phyloP scores from a whole-genome alignment of 92 coral and sea anemone genomes.

The Parazoanthus atlanticus region DNA sequence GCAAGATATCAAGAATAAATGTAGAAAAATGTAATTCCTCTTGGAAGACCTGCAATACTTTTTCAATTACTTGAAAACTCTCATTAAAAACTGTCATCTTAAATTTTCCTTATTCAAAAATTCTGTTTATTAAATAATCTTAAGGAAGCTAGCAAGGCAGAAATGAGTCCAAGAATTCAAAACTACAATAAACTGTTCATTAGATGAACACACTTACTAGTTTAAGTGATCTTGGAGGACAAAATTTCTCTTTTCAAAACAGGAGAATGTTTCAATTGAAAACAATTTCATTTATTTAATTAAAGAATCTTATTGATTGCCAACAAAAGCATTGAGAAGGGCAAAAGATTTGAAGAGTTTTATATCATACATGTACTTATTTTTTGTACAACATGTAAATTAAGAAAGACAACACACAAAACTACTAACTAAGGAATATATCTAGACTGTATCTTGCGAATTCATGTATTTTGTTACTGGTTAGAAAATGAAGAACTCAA shows the following conservation, averaged over 20 bases:
- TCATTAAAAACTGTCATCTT: too few species aligned
- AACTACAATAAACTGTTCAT: not conserved
- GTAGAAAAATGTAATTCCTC: too few species aligned
- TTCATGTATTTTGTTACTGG: too few species aligned
- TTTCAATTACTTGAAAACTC: too few species aligned
- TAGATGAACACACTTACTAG: not conserved
- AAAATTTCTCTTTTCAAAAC: too few species aligned
- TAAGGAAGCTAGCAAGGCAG: not conserved
- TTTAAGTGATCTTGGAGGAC: not conserved
- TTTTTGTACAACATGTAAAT: too few species aligned
- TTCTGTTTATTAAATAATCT: not conserved
- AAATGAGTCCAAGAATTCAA: not conserved
- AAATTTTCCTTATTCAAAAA: not conserved
- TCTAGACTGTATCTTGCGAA: too few species aligned
- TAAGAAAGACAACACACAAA: too few species aligned
- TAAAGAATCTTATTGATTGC: not conserved
- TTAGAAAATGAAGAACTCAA: too few species aligned
- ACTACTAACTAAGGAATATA: too few species aligned
- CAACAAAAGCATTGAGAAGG: not conserved
- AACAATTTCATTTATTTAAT: not conserved
- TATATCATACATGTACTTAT: not conserved
- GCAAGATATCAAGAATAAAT: too few species aligned
- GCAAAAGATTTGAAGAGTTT: not conserved
- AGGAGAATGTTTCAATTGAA: not conserved
- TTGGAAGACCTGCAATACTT: too few species aligned